phyloP scores from a whole-genome alignment of 2,888 invertebrate species.

The Chydorus sphaericus region DNA sequence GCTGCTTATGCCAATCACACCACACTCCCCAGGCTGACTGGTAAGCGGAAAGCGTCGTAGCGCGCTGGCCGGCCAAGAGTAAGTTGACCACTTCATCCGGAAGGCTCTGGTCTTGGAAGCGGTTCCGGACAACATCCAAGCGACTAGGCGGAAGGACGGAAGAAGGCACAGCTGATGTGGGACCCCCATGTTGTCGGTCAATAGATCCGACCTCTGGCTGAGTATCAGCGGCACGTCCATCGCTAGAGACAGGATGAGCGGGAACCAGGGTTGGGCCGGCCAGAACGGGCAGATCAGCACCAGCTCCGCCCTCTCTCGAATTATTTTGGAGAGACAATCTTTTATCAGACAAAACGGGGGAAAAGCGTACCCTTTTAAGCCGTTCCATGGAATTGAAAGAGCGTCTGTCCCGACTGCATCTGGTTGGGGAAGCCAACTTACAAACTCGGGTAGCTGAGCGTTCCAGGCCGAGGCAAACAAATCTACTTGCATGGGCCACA shows the following conservation, averaged over 20 bases:
- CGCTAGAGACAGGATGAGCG: not conserved
- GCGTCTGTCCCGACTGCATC: slow-evolving; percentile 99
- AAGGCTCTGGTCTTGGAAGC: not conserved
- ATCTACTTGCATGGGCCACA: not conserved
- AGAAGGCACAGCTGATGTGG: not conserved
- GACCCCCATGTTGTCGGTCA: not conserved
- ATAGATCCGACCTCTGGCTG: not conserved
- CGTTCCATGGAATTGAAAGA: slow-evolving; percentile 99
- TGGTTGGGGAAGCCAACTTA: slow-evolving; percentile 43
- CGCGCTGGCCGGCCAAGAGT: not conserved
- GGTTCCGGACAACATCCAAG: not conserved
- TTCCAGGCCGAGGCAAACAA: not conserved
- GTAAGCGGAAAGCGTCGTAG: not conserved
- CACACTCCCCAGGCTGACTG: not conserved
- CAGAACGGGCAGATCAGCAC: not conserved
- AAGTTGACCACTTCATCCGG: not conserved
- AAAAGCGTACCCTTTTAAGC: slow-evolving; percentile 95
- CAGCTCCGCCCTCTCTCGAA: not conserved
- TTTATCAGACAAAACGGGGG: slow-evolving; percentile 36
- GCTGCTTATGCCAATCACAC: not conserved
- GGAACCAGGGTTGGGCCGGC: not conserved
- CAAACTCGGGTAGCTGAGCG: not conserved
- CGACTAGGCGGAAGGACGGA: not conserved
- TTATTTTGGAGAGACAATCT: not conserved
- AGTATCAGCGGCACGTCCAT: not conserved